phyloP scores from a whole-genome alignment of 2,888 invertebrate species.

The Gonocerus acuteangulatus region DNA sequence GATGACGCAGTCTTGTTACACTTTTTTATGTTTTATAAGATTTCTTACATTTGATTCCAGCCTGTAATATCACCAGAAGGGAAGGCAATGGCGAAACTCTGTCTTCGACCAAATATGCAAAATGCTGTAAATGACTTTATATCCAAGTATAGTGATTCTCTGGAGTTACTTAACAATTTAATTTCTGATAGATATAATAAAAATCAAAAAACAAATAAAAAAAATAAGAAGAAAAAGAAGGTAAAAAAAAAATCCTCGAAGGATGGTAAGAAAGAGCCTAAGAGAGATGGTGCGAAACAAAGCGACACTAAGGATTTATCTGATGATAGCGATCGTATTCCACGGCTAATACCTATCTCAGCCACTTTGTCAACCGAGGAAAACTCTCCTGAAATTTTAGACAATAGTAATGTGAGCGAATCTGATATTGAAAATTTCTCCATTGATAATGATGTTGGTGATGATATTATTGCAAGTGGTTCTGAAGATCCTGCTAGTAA shows the following conservation, averaged over 20 bases:
- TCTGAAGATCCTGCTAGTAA: neutral
- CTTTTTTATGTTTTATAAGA: neutral
- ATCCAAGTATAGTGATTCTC: neutral
- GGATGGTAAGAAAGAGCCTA: neutral
- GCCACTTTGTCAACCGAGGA: neutral
- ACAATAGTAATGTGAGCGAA: neutral
- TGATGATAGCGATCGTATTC: neutral
- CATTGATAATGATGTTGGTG: neutral
- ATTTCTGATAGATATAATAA: neutral
- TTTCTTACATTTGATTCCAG: constrained; percentile 17
- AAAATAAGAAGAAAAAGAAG: constrained; percentile 15
- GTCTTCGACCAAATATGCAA: constrained; percentile 4
- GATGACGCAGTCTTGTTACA: too few species aligned
- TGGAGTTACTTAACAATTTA: neutral
- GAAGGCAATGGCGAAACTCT: constrained; percentile 31
- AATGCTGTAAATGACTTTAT: constrained; percentile 6
- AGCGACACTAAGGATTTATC: neutral
- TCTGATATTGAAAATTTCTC: neutral
- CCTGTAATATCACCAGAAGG: constrained; percentile 19
- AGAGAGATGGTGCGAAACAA: neutral
- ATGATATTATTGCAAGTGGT: neutral
- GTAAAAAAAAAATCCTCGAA: constrained; percentile 8
- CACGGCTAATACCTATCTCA: neutral
- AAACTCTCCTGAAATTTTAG: neutral
- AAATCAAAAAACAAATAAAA: neutral